Conservation (phyloP, 2,113 vertebrate species). For the Phocoena sinus region DNA sequence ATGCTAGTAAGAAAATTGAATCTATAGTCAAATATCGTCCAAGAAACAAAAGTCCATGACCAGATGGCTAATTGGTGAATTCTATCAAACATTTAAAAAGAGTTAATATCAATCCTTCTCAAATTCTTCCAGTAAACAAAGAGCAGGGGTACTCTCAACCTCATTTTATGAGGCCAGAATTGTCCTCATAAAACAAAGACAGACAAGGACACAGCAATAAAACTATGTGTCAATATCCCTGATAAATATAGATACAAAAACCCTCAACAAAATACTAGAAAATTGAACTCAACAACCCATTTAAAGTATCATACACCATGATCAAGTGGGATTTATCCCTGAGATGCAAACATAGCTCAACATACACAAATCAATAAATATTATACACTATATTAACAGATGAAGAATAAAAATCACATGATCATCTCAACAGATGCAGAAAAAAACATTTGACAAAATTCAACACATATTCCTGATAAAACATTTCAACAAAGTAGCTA, state of each 20-base stretch:
- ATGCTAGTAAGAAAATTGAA: not conserved
- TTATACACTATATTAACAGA: not conserved
- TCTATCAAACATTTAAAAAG: not conserved
- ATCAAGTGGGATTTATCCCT: not conserved
- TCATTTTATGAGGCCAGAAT: not conserved
- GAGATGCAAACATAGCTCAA: not conserved
- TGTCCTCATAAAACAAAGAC: not conserved
- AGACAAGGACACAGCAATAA: not conserved
- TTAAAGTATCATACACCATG: not conserved
- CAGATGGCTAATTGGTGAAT: not conserved
- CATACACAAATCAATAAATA: not conserved
- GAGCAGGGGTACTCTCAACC: not conserved
- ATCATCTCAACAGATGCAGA: not conserved
- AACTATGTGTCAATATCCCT: not conserved
- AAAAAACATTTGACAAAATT: not conserved
- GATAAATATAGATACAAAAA: not conserved
- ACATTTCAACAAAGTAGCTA: not conserved
- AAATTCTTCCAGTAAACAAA: not conserved
- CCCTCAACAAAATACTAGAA: not conserved
- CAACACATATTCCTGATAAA: not conserved
- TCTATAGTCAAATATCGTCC: not conserved
- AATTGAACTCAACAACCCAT: not conserved
- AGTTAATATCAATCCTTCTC: not conserved
- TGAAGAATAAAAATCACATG: not conserved
- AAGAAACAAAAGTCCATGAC: not conserved